A percentile compares a stretch with the other conserved stretches of the same genome.
These are phyloP conservation scores for Pammene fasciana DNA, from an alignment of 2,888 invertebrate species.

Conservation along the genomic window DNA sequence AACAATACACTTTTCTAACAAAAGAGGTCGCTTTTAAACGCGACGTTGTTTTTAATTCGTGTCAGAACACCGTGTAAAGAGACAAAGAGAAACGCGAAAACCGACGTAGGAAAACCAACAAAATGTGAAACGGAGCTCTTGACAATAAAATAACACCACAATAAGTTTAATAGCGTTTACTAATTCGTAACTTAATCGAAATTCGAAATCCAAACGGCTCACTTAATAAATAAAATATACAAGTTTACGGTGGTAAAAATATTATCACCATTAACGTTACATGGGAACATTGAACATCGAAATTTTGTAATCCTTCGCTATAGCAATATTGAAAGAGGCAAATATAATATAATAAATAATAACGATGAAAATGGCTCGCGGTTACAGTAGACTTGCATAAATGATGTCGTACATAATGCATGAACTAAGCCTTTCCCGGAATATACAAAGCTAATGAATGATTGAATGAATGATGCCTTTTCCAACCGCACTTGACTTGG, in stretches of 20 bases:
- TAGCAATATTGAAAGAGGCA: no score
- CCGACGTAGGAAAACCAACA: neutral
- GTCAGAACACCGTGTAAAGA: constrained; percentile 3
- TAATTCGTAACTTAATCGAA: no score
- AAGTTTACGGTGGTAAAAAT: no score
- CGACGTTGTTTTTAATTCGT: constrained; percentile 9
- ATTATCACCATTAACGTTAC: no score
- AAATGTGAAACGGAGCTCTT: neutral
- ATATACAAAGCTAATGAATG: neutral
- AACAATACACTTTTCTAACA: constrained; percentile 12
- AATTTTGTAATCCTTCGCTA: no score
- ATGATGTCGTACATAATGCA: neutral
- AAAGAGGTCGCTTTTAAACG: neutral
- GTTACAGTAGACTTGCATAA: neutral
- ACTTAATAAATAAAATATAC: no score
- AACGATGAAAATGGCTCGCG: neutral
- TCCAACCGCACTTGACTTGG: constrained; percentile 9
- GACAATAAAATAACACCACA: no score
- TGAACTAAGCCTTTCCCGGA: neutral
- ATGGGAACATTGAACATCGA: no score
- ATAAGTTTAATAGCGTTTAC: no score
- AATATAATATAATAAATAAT: neutral
- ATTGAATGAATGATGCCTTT: constrained; percentile 7
- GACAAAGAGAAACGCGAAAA: neutral
- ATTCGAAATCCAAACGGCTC: no score